Evolutionary conservation across 37 sponge, comb jelly and placozoan genomes (phyloP).

Genomic region (Oscarella lobularis): DNA sequence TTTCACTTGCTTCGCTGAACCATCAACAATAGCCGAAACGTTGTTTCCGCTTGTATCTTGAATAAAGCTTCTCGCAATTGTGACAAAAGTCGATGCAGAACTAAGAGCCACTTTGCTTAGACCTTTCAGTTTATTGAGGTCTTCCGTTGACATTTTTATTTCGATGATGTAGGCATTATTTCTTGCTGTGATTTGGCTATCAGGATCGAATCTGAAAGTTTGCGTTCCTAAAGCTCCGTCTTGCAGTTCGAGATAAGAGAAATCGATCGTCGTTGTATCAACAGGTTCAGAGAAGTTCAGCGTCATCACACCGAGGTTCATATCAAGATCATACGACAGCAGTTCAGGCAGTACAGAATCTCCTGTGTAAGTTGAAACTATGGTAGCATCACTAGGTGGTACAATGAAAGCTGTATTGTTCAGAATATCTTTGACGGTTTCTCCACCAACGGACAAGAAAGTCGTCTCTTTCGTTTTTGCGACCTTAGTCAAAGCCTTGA

Average conservation of each 20-base stretch:
- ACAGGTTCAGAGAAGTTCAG: conserved; percentile 72
- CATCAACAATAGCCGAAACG: background rate
- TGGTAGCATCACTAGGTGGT: conserved; percentile 11
- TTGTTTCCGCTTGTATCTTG: background rate
- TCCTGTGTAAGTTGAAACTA: conserved; percentile 14
- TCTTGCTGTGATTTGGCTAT: conserved; percentile 4
- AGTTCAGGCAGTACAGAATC: conserved; percentile 40
- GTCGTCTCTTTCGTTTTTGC: background rate
- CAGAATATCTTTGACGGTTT: conserved; percentile 60
- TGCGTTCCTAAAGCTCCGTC: background rate
- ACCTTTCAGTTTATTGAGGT: conserved; percentile 21
- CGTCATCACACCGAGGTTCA: conserved; percentile 64
- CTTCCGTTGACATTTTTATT: conserved; percentile 11
- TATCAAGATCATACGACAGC: conserved; percentile 51
- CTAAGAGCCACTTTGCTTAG: background rate
- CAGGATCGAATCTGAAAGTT: background rate
- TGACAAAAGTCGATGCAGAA: background rate
- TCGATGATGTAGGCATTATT: conserved; percentile 12
- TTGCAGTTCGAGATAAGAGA: conserved; percentile 26
- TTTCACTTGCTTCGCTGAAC: background rate
- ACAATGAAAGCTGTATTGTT: conserved; percentile 39
- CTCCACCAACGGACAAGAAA: background rate
- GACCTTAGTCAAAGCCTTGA: background rate
- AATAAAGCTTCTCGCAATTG: background rate
- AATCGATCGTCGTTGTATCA: conserved; percentile 23